Conservation (phyloP, 2,797 vertebrate species). For the Choloepus didactylus region DNA sequence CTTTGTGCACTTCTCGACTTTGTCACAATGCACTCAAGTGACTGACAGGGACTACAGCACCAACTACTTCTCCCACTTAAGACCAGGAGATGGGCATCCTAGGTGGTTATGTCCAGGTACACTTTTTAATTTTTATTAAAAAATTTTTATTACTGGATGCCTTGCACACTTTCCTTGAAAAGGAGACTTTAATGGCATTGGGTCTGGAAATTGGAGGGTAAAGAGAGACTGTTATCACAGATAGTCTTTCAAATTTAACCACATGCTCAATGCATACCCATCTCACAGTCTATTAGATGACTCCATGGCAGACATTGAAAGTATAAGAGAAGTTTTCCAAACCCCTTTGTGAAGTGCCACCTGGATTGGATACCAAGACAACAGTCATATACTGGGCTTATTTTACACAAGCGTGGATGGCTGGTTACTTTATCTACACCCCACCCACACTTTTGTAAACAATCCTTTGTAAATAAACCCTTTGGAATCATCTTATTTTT, state of each 20-base stretch:
- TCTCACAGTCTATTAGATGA: not conserved
- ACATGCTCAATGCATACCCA: not conserved
- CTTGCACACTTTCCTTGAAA: not conserved
- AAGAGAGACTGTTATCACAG: not conserved
- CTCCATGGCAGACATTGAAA: not conserved
- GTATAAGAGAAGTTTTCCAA: not conserved
- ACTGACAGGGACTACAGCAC: not conserved
- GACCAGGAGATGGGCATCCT: not conserved
- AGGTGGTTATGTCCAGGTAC: not conserved
- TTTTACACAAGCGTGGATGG: not conserved
- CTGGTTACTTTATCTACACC: not conserved
- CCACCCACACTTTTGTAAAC: slow-evolving; percentile 42
- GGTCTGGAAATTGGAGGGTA: not conserved
- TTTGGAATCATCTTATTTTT: slow-evolving; percentile 43
- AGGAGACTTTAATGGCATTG: not conserved
- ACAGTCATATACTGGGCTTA: not conserved
- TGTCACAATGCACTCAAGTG: not conserved
- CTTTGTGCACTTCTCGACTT: not conserved
- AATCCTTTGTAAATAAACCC: slow-evolving; percentile 51
- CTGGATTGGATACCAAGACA: not conserved
- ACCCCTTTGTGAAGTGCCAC: not conserved
- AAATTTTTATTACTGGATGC: not conserved
- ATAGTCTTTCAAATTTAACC: not conserved
- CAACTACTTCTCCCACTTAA: too few relatives aligned
- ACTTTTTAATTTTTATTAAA: not conserved